Evolutionary conservation across 2,888 invertebrate genomes (phyloP), one percentile per base, ranked within the genome.

Genomic region (Ormyrus rosae): DNA sequence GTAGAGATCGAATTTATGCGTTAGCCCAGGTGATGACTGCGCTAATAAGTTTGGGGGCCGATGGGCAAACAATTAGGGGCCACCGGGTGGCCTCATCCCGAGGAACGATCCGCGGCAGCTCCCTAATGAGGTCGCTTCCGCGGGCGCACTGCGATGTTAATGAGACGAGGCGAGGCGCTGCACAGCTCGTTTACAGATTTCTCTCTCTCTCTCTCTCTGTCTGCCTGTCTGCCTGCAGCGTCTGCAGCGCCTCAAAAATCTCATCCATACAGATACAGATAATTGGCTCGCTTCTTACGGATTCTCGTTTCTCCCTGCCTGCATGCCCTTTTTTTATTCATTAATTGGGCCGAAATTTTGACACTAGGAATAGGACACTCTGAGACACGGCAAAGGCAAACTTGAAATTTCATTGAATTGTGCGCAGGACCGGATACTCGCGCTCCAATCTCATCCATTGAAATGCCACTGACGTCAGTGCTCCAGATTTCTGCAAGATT

Each of bases 71-170:
- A 85, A 84, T 84, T 83, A 82, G 65, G 81, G 75, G 81, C 72
- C 75, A 51, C 68, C 58, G 46, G 13, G 56, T 10, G 51, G 71
- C 50, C 58, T 58, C 34, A 34, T 34, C 34, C 9, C 5, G 60
- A 60, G 34, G 50, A 48, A 64, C 67, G 48, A 13, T n/a, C 8
- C 60, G 51, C 58, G 68, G 55, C 63, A 83, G 81, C 56, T 19
- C 60, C 46, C 84, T 85, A 85, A 86, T 85, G 85, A 86, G 85
- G 84, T 84, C 85, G 82, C 83, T 79, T 65, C 78, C 79, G 76
- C 77, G 72, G 51, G n/a, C 45, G 64, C 68, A 5, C 63, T 46
- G 34, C 75, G 80, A 85, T 81, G 83, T 83, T 85, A 84, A 86
- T 85, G 85, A 86, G 83, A 84, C 70, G 65, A 46, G 69, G 56